Conservation (phyloP, 2,888 invertebrate species). For the Sinodicranocentrus sp. region DNA sequence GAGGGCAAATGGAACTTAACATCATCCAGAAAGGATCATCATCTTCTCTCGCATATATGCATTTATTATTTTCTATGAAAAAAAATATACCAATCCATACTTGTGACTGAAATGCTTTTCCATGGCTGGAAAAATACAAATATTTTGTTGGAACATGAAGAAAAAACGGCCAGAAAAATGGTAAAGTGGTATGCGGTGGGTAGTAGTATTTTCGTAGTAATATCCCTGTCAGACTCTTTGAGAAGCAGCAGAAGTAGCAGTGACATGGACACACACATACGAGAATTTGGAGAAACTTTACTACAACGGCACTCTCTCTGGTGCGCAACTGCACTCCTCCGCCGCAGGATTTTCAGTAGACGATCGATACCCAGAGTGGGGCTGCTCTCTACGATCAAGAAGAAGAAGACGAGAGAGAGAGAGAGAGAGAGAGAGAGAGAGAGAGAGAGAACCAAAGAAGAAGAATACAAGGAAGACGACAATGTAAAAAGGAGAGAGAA, state of each 20-base stretch:
- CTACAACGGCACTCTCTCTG: too few species aligned
- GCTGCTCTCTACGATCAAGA: conserved; percentile 22
- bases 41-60: background rate
- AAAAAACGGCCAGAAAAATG: background rate
- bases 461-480: conserved; percentile 26
- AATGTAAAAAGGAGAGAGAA: conserved; percentile 27
- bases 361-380: conserved; percentile 64
- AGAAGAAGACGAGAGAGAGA: conserved; percentile 15
- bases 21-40: background rate
- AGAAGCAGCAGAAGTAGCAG: conserved; percentile 31
- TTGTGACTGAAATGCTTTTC: too few species aligned
- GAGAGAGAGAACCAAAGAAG: conserved; percentile 24
- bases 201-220: conserved; percentile 6
- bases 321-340: conserved; percentile 66
- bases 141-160: background rate
- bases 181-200: background rate
- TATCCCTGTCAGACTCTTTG: background rate
- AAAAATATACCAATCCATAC: too few species aligned
- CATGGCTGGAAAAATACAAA: background rate
- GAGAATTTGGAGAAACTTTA: conserved; percentile 52
- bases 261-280: conserved; percentile 44
- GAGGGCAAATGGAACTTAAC: background rate
- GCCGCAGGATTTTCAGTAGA: conserved; percentile 67
- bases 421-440: conserved; percentile 13
- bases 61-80: too few species aligned